These are phyloP conservation scores for Strigamia transsilvanica DNA, from an alignment of 2,888 invertebrate species.

Conservation along the genomic window DNA sequence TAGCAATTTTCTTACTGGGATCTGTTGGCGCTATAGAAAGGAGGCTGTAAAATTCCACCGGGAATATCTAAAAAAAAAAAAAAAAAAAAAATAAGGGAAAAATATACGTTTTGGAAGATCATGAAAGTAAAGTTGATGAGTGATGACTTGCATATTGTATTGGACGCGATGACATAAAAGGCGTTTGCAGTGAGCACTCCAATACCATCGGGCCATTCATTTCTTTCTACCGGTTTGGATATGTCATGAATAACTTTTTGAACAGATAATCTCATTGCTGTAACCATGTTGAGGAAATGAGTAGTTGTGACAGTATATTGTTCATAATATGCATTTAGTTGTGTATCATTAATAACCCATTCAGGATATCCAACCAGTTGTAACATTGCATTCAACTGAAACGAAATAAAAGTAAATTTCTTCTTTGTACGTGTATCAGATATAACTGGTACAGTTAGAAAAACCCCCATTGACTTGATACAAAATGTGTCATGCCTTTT, in stretches of 20 bases:
- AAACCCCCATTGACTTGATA: background rate
- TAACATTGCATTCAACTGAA: conserved; percentile 62
- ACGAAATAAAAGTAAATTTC: background rate
- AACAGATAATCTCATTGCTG: background rate
- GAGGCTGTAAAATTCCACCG: conserved; percentile 23
- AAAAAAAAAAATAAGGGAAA: background rate
- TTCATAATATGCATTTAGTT: conserved; percentile 60
- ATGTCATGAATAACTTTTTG: background rate
- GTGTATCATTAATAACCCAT: conserved; percentile 62
- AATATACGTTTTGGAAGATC: background rate
- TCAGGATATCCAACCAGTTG: conserved; percentile 64
- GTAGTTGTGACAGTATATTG: background rate
- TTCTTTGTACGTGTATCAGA: no score
- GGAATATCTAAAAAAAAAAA: background rate
- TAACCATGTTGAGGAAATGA: background rate
- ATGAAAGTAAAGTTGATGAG: background rate
- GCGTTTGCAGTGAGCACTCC: conserved; percentile 2
- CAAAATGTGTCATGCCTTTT: background rate
- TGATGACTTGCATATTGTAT: background rate
- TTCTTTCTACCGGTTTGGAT: background rate
- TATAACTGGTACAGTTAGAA: no score
- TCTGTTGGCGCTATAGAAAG: background rate
- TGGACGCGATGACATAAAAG: background rate
- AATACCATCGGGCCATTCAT: background rate
- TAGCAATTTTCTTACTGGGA: background rate